These are phyloP conservation scores for Myanophis thanlyinensis DNA, from an alignment of 2,113 vertebrate genomes.

Conservation along the genomic window DNA sequence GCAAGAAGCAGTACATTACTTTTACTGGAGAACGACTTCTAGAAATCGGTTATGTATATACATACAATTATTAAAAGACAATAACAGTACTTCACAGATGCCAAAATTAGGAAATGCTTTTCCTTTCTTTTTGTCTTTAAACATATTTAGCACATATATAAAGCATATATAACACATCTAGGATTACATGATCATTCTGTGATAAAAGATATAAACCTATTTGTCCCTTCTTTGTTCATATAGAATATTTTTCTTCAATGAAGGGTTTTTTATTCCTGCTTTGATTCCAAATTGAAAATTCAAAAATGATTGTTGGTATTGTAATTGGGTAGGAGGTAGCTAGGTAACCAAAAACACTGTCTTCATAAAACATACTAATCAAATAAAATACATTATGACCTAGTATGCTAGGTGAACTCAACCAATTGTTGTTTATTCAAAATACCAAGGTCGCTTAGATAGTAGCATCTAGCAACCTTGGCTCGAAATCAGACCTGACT, in stretches of 20 bases:
- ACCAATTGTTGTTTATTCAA: background rate
- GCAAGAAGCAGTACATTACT: background rate
- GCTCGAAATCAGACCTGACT: background rate
- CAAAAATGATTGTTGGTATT: background rate
- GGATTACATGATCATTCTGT: background rate
- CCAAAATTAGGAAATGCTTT: background rate
- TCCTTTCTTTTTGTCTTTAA: background rate
- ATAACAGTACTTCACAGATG: background rate
- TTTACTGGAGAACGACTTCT: background rate
- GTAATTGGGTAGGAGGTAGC: background rate
- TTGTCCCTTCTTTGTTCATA: background rate
- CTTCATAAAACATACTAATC: background rate
- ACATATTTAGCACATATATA: background rate
- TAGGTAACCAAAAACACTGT: background rate
- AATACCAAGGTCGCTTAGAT: background rate
- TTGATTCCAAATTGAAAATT: background rate
- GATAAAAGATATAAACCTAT: background rate
- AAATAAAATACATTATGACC: background rate
- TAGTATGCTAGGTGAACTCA: background rate
- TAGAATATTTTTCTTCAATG: background rate
- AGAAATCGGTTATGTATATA: background rate
- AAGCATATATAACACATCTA: background rate
- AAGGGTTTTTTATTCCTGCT: background rate
- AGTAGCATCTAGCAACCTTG: background rate
- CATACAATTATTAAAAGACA: background rate